A percentile compares a stretch with the other conserved stretches of the same genome.
Evolutionary conservation across 2,888 invertebrate genomes (phyloP).

Genomic region (Mesochorus sp.): DNA sequence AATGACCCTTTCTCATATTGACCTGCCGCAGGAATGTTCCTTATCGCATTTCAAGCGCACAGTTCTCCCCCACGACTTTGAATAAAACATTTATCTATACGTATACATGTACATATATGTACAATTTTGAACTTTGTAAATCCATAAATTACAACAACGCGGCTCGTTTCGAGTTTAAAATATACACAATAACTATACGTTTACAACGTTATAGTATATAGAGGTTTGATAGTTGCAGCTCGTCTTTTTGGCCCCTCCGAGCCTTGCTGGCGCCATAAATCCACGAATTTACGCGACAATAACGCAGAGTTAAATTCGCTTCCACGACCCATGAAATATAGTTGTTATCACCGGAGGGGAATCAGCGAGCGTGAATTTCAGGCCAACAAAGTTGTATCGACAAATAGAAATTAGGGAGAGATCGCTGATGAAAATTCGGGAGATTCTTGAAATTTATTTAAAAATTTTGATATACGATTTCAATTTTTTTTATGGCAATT

Average conservation of each 20-base stretch:
- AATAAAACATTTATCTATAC: neutral
- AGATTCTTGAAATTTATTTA: too few relatives aligned
- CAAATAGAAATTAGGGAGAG: too few relatives aligned
- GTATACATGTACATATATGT: neutral
- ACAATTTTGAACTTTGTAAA: neutral
- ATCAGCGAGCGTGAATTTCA: too few relatives aligned
- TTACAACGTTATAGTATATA: neutral
- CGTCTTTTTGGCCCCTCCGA: neutral
- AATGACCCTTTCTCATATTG: conserved; percentile 28
- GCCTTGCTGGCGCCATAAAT: too few relatives aligned
- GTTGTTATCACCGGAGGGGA: too few relatives aligned
- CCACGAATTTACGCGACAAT: too few relatives aligned
- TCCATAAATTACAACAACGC: conserved; percentile 1
- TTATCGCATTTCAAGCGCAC: conserved; percentile 32
- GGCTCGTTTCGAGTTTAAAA: conserved; percentile 19
- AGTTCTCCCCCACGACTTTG: neutral
- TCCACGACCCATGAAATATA: too few relatives aligned
- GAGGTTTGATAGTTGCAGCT: conserved; percentile 17
- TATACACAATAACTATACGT: neutral
- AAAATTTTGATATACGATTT: too few relatives aligned
- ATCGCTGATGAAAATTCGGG: too few relatives aligned
- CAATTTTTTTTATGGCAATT: too few relatives aligned
- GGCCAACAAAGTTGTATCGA: too few relatives aligned
- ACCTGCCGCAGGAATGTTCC: conserved; percentile 40
- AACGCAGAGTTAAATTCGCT: too few relatives aligned